Percentiles rank a stretch among this genome's conserved stretches.
These are phyloP conservation scores for Drosophila emarginata DNA, from an alignment of 2,888 invertebrate species.

Conservation along the genomic window DNA sequence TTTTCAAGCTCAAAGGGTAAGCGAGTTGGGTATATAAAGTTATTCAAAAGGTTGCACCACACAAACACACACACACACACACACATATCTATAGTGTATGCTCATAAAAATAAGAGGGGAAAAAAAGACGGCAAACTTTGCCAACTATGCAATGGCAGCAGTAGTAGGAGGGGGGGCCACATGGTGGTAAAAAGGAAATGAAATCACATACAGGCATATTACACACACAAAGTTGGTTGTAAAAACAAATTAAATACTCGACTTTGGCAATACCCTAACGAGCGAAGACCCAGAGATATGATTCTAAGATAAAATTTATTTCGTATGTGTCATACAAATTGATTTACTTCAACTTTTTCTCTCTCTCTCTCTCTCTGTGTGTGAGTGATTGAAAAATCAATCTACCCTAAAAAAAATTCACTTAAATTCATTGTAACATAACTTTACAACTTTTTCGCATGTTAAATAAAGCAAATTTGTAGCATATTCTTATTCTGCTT, in stretches of 20 bases:
- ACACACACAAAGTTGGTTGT: slow-evolving; percentile 51
- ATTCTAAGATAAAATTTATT: not conserved
- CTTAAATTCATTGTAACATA: slow-evolving; percentile 26
- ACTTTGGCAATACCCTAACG: slow-evolving; percentile 31
- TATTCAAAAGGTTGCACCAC: slow-evolving; percentile 41
- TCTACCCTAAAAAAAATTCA: not conserved
- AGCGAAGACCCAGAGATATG: too few relatives aligned
- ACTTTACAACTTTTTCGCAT: slow-evolving; percentile 66
- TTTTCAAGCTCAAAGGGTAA: slow-evolving; percentile 28
- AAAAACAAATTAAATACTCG: slow-evolving; percentile 34
- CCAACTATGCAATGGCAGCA: slow-evolving; percentile 31
- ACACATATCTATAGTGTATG: not conserved
- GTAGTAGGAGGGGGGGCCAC: not conserved
- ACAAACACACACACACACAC: too few relatives aligned
- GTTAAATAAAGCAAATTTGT: slow-evolving; percentile 73
- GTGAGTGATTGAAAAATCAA: not conserved
- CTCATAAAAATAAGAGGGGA: slow-evolving; percentile 6
- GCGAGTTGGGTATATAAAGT: slow-evolving; percentile 28
- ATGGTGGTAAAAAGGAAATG: slow-evolving; percentile 18
- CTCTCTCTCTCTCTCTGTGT: not conserved
- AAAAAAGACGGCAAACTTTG: slow-evolving; percentile 38
- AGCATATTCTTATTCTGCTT: slow-evolving; percentile 56
- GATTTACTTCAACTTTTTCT: not conserved
- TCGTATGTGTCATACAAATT: not conserved
- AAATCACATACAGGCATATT: slow-evolving; percentile 65